Evolutionary conservation across 2,113 vertebrate species (phyloP).

Genomic region (Alouatta palliata): DNA sequence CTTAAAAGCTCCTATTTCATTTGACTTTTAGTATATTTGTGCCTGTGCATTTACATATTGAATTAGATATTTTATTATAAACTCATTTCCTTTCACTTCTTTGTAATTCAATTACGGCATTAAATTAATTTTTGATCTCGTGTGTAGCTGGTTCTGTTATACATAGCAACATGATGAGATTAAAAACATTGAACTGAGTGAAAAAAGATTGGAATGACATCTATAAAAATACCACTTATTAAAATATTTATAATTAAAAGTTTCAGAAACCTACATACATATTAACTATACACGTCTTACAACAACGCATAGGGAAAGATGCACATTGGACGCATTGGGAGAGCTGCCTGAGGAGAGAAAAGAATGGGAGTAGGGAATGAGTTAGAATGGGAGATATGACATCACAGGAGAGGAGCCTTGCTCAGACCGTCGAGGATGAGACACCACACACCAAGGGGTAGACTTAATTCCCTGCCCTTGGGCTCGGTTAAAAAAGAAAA

Average conservation of each 20-base stretch:
- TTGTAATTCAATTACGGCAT: slow-evolving; percentile 49
- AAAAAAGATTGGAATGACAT: background rate
- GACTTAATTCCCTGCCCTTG: background rate
- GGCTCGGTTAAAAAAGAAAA: background rate
- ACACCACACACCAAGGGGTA: background rate
- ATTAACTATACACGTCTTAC: background rate
- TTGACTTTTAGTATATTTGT: background rate
- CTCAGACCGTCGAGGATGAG: rapidly evolving
- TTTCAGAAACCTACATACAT: background rate
- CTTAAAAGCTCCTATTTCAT: background rate
- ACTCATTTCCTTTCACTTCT: slow-evolving; percentile 60
- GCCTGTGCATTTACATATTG: slow-evolving; percentile 20
- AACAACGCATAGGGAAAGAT: background rate
- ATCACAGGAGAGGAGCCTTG: no score
- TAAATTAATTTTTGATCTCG: slow-evolving; percentile 45
- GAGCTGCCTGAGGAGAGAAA: background rate
- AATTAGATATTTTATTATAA: slow-evolving; percentile 58
- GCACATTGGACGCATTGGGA: background rate
- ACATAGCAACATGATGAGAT: slow-evolving; percentile 3
- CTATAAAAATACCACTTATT: background rate
- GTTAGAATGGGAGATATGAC: no score
- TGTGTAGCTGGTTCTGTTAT: slow-evolving; percentile 25
- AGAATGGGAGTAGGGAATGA: background rate
- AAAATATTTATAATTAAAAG: slow-evolving; percentile 21
- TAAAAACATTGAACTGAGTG: background rate